Base-by-base conservation (phyloP, 2,113 vertebrate species). In the Triplophysa rosa region DNA sequence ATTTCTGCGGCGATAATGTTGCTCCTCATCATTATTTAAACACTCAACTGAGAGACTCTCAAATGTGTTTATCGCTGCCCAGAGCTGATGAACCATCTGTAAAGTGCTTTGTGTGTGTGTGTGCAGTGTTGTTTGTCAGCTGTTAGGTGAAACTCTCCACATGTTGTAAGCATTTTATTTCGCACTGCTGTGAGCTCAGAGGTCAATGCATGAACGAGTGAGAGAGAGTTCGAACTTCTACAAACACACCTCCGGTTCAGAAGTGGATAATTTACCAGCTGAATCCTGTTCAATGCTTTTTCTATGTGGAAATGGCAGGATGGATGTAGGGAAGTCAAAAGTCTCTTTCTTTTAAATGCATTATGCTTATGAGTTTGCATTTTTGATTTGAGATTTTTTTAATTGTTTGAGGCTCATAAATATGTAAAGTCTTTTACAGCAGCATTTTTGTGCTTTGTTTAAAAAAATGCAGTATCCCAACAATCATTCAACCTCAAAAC, bases 261-360 rank as follows among this genome's bases (percentile, higher is more conserved):
- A 77, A 77, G 71, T 74, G 71, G 71, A 74, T 74, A 29, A 77
- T 77, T 65, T 49, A 65, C 23, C 73, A 65, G 73, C 61, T 65
- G 73, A 77, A 65, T 40, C 61, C 47, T 65, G 62, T 65, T 52
- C 62, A 52, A 26, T 10, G 29, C 24, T 63, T 24, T 24, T 76
- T 47, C 73, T 64, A 21, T 62, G 47, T 76, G 42, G 42, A 64
- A 64, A 73, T 17, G 5, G 23, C 58, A n/a, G 61, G 47, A 54
- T 47, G n/a, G 54, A 2, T 58, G 54, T 16, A 33, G 54, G 69
- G n/a, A 13, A 61, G 70, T 73, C 37, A 74, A 40, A 29, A 23
- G 71, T 74, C 23, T 73, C 23, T 47, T 74, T 47, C 4, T 29
- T 74, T 62, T 26, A 26, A 63, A 62, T 62, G 58, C 58, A 47